Conservation (phyloP, 1,140 invertebrate genomes). For the Dendroctonus ponderosae region DNA sequence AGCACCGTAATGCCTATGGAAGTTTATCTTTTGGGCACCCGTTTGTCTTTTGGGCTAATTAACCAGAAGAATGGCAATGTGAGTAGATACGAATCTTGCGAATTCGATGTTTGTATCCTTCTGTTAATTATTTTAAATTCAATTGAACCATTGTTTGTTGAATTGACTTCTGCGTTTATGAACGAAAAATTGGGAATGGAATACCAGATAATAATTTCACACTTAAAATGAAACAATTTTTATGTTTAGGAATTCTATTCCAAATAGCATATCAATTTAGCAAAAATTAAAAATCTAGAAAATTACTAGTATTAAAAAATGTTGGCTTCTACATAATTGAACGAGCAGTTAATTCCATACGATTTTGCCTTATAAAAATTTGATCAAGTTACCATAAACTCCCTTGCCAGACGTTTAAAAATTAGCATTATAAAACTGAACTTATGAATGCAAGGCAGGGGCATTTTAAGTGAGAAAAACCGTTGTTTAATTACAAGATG, state of each 20-base stretch:
- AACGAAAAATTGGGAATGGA: too few relatives aligned
- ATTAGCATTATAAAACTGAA: slow-evolving; percentile 2
- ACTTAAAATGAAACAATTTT: too few relatives aligned
- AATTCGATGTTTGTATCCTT: background rate
- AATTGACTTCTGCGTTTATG: too few relatives aligned
- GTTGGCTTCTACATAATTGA: too few relatives aligned
- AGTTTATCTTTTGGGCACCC: slow-evolving; percentile 27
- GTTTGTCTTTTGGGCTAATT: slow-evolving; percentile 26
- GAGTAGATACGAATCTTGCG: slow-evolving; percentile 22
- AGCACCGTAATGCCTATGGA: slow-evolving; percentile 28
- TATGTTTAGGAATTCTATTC: too few relatives aligned
- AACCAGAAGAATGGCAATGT: slow-evolving; percentile 22
- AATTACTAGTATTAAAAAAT: too few relatives aligned
- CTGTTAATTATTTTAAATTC: background rate
- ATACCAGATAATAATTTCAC: too few relatives aligned
- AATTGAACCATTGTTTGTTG: slow-evolving; percentile 4
- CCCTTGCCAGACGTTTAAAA: background rate
- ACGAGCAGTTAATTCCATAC: too few relatives aligned
- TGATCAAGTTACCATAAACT: too few relatives aligned
- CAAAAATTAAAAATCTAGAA: too few relatives aligned
- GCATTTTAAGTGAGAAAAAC: slow-evolving; percentile 18
- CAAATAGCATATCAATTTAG: too few relatives aligned
- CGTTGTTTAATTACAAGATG: slow-evolving; percentile 19
- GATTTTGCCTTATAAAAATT: too few relatives aligned
- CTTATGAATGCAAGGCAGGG: slow-evolving; percentile 14